Conservation (phyloP, 1,140 invertebrate genomes). For the Anadara kagoshimensis region DNA sequence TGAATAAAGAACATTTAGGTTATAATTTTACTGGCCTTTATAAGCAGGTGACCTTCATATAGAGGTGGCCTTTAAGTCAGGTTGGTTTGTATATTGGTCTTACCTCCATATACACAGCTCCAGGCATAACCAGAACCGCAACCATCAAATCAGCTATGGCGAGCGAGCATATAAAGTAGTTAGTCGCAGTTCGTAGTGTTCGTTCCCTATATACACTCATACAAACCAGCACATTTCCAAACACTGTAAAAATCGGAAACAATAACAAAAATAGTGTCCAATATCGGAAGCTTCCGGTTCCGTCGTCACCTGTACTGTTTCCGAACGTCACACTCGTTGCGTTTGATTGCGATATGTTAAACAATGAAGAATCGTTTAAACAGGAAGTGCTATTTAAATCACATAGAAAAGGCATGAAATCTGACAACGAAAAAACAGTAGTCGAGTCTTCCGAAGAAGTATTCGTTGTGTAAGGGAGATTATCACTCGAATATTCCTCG, state of each 20-base stretch:
- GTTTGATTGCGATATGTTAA: not conserved
- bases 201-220: slow-evolving; percentile 92
- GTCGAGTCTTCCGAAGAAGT: not conserved
- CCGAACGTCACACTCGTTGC: not conserved
- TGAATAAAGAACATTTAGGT: too few relatives aligned
- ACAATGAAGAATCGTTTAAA: not conserved
- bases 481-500: too few relatives aligned
- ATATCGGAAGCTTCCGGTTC: slow-evolving; percentile 73
- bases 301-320: not conserved
- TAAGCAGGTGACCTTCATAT: too few relatives aligned
- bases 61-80: too few relatives aligned
- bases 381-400: slow-evolving; percentile 9
- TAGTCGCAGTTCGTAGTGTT: slow-evolving; percentile 90
- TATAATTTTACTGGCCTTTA: too few relatives aligned
- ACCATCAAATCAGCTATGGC: slow-evolving; percentile 98
- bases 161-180: slow-evolving; percentile 98
- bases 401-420: slow-evolving; percentile 1
- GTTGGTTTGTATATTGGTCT: too few relatives aligned
- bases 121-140: slow-evolving; percentile 97
- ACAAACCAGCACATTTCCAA: slow-evolving; percentile 97
- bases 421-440: not conserved
- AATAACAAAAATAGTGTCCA: slow-evolving; percentile 90
- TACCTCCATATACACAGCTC: slow-evolving; percentile 97
- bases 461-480: slow-evolving; percentile 7
- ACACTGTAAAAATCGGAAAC: slow-evolving; percentile 94